Conservation (phyloP, 2,797 vertebrate genomes). For the Fistularia commersonii region DNA sequence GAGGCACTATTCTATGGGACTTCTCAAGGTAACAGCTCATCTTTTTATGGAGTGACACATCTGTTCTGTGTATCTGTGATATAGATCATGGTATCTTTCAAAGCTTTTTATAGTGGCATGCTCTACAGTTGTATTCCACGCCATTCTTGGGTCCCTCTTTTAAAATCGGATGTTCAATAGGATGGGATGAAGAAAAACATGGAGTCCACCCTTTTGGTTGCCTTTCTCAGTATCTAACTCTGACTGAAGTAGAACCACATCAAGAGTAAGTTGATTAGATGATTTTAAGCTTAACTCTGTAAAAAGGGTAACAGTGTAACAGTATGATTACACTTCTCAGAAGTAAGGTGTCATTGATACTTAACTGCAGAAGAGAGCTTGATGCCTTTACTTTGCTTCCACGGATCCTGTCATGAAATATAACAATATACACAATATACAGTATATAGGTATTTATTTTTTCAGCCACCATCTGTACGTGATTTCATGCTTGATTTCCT, state of each 20-base stretch:
- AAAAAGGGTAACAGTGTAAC: too few species aligned
- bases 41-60: slow-evolving; percentile 60
- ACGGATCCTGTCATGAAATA: slow-evolving; percentile 71
- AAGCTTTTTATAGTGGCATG: slow-evolving; percentile 72
- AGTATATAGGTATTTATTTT: slow-evolving; percentile 81
- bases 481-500: slow-evolving; percentile 54
- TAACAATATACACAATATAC: too few species aligned
- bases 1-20: slow-evolving; percentile 54
- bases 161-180: too few species aligned
- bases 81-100: slow-evolving; percentile 63
- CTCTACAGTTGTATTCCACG: slow-evolving; percentile 54
- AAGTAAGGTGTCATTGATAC: background rate
- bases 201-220: too few species aligned
- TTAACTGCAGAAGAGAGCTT: background rate
- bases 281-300: too few species aligned
- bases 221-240: too few species aligned
- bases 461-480: slow-evolving; percentile 78
- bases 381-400: slow-evolving; percentile 71
- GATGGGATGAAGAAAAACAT: too few species aligned
- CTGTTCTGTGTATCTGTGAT: slow-evolving; percentile 65
- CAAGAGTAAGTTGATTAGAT: too few species aligned
- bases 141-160: slow-evolving; percentile 7
- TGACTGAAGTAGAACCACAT: too few species aligned
- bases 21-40: slow-evolving; percentile 51
- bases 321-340: too few species aligned